Percentiles rank a stretch among this genome's conserved stretches.
Conservation (phyloP, 2,113 vertebrate species). For the Calidris pugnax region DNA sequence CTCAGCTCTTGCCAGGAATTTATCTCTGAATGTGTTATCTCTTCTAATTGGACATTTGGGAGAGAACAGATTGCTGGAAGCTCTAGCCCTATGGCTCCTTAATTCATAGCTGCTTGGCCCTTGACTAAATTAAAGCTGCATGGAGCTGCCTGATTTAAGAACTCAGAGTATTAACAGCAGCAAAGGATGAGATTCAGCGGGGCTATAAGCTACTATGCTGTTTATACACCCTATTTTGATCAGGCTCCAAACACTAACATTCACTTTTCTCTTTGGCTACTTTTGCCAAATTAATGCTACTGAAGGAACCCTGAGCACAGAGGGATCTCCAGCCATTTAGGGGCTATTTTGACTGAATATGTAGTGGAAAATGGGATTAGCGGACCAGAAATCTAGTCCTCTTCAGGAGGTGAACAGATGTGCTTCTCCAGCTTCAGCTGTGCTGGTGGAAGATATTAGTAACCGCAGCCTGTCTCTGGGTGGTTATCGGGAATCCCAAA, state of each 20-base stretch:
- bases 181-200: not conserved
- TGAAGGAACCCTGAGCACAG: constrained; percentile 6
- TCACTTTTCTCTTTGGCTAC: constrained; percentile 1
- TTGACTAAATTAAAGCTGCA: constrained; percentile 66
- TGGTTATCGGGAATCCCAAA: constrained; percentile 56
- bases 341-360: constrained; percentile 39
- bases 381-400: constrained; percentile 59
- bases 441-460: constrained; percentile 36
- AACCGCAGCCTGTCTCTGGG: constrained; percentile 15
- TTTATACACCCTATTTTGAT: not conserved
- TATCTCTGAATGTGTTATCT: constrained; percentile 56
- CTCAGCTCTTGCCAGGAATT: constrained; percentile 51
- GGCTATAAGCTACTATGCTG: not conserved
- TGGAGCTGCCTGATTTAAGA: constrained; percentile 60
- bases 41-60: constrained; percentile 69
- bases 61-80: constrained; percentile 65
- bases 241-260: not conserved
- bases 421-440: constrained; percentile 51
- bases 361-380: constrained; percentile 60
- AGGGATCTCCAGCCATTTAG: constrained; percentile 14
- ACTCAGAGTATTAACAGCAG: constrained; percentile 32
- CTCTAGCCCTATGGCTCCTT: constrained; percentile 49
- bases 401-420: constrained; percentile 69
- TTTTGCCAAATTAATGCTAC: constrained; percentile 35
- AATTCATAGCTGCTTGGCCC: constrained; percentile 67